Conservation (phyloP, 2,888 invertebrate genomes). For the Polymixis flavicincta region DNA sequence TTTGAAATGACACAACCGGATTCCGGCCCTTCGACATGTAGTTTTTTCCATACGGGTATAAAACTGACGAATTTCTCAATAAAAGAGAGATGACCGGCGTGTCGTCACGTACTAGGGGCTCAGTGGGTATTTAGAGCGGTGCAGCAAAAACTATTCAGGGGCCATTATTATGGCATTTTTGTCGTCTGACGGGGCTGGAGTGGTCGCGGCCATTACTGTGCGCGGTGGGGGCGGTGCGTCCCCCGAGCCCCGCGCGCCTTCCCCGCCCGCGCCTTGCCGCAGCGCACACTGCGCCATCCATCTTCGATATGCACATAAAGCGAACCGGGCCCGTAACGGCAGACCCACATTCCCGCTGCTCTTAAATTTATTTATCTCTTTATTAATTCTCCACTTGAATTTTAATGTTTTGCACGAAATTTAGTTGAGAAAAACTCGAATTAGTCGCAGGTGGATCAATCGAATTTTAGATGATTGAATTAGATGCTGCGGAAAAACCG, state of each 20-base stretch:
- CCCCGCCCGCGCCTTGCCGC: slow-evolving; percentile 74
- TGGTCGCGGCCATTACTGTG: slow-evolving; percentile 88
- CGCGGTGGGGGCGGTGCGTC: slow-evolving; percentile 77
- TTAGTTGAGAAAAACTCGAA: slow-evolving; percentile 59
- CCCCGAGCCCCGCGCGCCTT: slow-evolving; percentile 63
- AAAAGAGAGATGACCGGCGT: slow-evolving; percentile 89
- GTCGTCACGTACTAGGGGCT: slow-evolving; percentile 87
- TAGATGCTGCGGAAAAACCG: slow-evolving; percentile 20
- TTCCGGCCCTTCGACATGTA: slow-evolving; percentile 84
- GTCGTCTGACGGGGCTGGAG: slow-evolving; percentile 90
- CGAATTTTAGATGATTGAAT: slow-evolving; percentile 42
- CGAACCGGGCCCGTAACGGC: slow-evolving; percentile 89
- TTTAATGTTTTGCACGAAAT: slow-evolving; percentile 84
- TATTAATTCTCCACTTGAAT: slow-evolving; percentile 89
- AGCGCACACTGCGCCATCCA: slow-evolving; percentile 85
- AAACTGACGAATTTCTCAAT: slow-evolving; percentile 91
- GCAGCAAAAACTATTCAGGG: slow-evolving; percentile 90
- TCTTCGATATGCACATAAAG: slow-evolving; percentile 90
- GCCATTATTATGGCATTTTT: slow-evolving; percentile 91
- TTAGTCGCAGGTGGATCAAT: slow-evolving; percentile 56
- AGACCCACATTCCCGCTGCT: slow-evolving; percentile 89
- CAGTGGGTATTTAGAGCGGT: slow-evolving; percentile 89
- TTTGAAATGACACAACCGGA: slow-evolving; percentile 91
- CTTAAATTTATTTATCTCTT: slow-evolving; percentile 90
- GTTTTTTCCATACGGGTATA: slow-evolving; percentile 84